Evolutionary conservation across 2,797 vertebrate genomes (phyloP), one percentile per base, ranked within the genome.

Genomic region (Ctenochaetus hawaiiensis): DNA sequence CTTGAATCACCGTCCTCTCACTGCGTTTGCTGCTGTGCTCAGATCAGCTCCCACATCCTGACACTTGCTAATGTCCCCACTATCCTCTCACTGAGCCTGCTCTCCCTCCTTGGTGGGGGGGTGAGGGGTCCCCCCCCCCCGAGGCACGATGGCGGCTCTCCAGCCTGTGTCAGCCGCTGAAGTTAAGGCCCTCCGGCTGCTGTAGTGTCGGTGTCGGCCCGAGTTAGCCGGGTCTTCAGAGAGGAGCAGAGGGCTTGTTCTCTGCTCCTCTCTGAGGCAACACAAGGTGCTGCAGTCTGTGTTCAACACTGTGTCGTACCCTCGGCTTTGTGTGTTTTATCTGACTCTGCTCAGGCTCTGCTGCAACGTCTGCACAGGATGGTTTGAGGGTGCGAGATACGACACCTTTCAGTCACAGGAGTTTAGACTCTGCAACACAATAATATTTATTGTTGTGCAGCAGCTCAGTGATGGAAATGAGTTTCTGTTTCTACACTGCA

Each of bases 1-100:
- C 68, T 68, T 13, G 68, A 76, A 89, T 90, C 84, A 86, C 58
- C 66, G 78, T 72, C 74, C 83, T 80, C 77, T 85, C 86, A 60
- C 86, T 85, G 64, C 65, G 65, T 80, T 84, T 74, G 67, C 78
- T 5, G 39, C 80, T n/a, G 65, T 45, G 62, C 75, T 47, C 2
- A 6, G 53, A 85, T 91, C 89, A 61, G 60, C 71, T 80, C 80
- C 75, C 68, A 2, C 84, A 47, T 77, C 85, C 72, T 71, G 71
- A 83, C 81, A 84, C 78, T 83, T 82, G 81, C 77, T 90, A 87
- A 86, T 80, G 80, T 85, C 80, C 67, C 52, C 14, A 22, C 64
- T 43, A 45, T 82, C 57, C 26, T 26, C 74, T 75, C 44, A n/a
- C 65, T 59, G 79, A 74, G 43, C 73, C 57, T 48, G 20, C 77